Evolutionary conservation across 92 coral and sea anemone genomes (phyloP).

Genomic region (Bergia sp.): DNA sequence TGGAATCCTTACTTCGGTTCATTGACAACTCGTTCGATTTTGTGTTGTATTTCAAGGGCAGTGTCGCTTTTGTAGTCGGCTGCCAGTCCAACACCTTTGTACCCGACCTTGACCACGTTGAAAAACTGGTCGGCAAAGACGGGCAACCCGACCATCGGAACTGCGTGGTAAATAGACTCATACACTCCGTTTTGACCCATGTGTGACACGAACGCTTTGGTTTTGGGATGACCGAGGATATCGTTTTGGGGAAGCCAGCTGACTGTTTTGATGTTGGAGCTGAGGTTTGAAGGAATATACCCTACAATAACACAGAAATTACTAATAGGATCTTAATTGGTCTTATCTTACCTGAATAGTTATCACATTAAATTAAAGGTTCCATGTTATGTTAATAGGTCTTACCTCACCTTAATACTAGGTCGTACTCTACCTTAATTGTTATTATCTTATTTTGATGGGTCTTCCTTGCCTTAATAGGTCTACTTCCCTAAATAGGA

Average conservation of each 20-base stretch:
- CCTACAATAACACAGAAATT: background rate
- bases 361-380: too few relatives aligned
- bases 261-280: conserved; percentile 47
- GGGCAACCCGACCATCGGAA: conserved; percentile 59
- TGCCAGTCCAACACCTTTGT: conserved; percentile 40
- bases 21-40: background rate
- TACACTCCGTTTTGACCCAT: conserved; percentile 53
- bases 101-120: conserved; percentile 41
- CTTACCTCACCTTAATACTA: background rate
- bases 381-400: background rate
- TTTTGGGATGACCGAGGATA: conserved; percentile 56
- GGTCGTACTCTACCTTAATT: background rate
- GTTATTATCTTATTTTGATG: background rate
- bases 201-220: conserved; percentile 54
- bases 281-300: conserved; percentile 10
- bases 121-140: conserved; percentile 60
- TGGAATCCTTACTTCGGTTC: background rate
- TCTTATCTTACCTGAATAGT: too few relatives aligned
- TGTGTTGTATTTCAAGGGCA: conserved; percentile 16
- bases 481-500: background rate
- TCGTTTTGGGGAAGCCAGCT: conserved; percentile 69
- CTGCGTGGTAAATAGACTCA: conserved; percentile 60
- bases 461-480: background rate
- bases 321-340: background rate
- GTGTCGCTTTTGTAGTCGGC: conserved; percentile 25